Percentiles rank a stretch among this genome's conserved stretches.
phyloP scores from a whole-genome alignment of 64 coral and sea anemone species.

The Montipora cactus region DNA sequence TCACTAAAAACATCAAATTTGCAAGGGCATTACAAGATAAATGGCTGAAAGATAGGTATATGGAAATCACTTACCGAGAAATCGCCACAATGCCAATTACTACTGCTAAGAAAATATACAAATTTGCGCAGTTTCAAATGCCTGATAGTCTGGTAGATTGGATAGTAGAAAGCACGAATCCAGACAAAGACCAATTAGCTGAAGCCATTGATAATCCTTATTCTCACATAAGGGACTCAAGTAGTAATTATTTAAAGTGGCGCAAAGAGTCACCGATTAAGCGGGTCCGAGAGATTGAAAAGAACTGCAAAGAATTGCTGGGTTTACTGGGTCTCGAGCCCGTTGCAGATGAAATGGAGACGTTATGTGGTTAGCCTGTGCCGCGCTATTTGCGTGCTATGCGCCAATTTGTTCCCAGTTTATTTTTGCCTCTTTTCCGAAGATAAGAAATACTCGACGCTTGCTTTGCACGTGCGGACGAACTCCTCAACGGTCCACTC shows the following conservation, averaged over 20 bases:
- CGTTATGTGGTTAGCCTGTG: background rate
- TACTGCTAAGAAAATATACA: constrained; percentile 64
- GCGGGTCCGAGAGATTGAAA: constrained; percentile 34
- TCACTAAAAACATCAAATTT: constrained; percentile 16
- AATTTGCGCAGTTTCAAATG: constrained; percentile 57
- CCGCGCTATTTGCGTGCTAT: background rate
- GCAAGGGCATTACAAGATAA: background rate
- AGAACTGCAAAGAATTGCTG: constrained; percentile 20
- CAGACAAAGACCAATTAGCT: background rate
- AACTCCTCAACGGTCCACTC: too few species aligned
- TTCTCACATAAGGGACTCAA: constrained; percentile 50
- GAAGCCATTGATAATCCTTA: background rate
- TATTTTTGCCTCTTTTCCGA: too few species aligned
- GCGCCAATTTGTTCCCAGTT: too few species aligned
- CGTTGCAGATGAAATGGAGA: constrained; percentile 36
- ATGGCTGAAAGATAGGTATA: constrained; percentile 26
- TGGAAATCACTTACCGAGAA: constrained; percentile 40
- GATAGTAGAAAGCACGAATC: constrained; percentile 50
- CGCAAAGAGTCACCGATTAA: constrained; percentile 44
- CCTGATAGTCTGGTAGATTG: constrained; percentile 31
- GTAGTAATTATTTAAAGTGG: constrained; percentile 44
- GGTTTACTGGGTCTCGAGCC: constrained; percentile 27
- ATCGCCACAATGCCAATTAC: constrained; percentile 40
- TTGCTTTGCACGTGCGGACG: too few species aligned
- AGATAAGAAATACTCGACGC: too few species aligned